A percentile compares a stretch with the other conserved stretches of the same genome.
Conservation (phyloP, 2,797 vertebrate genomes). For the Pelodytes ibericus region DNA sequence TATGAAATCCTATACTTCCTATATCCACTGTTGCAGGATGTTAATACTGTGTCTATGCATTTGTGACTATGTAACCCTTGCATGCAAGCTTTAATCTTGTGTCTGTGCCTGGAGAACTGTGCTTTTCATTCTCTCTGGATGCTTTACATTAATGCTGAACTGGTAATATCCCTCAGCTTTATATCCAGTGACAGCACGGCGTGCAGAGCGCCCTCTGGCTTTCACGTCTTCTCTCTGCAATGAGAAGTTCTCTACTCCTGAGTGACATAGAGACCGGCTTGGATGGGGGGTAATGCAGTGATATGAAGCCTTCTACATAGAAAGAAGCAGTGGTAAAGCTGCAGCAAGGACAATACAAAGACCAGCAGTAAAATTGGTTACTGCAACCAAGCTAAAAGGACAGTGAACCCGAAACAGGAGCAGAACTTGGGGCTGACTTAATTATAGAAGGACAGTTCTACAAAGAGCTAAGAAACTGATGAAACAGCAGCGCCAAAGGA, state of each 20-base stretch:
- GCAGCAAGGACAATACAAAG: slow-evolving; percentile 1
- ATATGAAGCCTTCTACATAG: slow-evolving; percentile 40
- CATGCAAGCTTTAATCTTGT: neutral
- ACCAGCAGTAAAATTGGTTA: neutral
- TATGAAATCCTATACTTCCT: no score
- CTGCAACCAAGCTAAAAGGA: neutral
- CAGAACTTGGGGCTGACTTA: slow-evolving; percentile 10
- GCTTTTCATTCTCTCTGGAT: neutral
- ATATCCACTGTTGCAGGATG: no score
- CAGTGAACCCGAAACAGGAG: neutral
- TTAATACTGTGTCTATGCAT: no score
- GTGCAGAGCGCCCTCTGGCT: slow-evolving; percentile 61
- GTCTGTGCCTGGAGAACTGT: neutral
- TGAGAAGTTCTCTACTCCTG: slow-evolving; percentile 27
- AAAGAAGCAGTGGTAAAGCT: slow-evolving; percentile 3
- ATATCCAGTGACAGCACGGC: neutral
- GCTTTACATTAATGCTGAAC: neutral
- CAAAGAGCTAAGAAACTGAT: neutral
- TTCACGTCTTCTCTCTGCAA: slow-evolving; percentile 23
- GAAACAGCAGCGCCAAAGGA: slow-evolving; percentile 17
- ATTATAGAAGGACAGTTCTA: slow-evolving; percentile 14
- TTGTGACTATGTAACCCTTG: no score
- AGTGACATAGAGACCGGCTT: slow-evolving; percentile 40
- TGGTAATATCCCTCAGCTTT: neutral
- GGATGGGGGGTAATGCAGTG: slow-evolving; percentile 34